phyloP scores from a whole-genome alignment of 2,113 vertebrate species.

The Hippocampus guttulatus region DNA sequence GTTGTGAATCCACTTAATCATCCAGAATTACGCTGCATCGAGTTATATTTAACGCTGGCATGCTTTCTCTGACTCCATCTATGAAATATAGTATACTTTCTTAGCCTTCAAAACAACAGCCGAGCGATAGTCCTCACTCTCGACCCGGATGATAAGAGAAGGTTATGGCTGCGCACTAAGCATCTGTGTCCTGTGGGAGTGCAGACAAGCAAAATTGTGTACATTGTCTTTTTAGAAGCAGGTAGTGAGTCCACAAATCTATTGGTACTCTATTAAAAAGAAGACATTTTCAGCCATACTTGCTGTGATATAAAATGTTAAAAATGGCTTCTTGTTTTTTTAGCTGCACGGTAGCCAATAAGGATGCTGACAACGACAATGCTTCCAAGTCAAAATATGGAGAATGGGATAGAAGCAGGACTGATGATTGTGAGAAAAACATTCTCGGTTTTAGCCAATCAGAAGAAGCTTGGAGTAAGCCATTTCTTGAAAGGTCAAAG shows the following conservation, averaged over 20 bases:
- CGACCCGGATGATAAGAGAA: not conserved
- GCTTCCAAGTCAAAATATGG: not conserved
- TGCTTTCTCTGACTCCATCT: not conserved
- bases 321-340: too few species aligned
- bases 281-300: not conserved
- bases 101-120: not conserved
- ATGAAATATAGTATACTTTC: not conserved
- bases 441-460: not conserved
- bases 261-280: not conserved
- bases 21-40: constrained; percentile 5
- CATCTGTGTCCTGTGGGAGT: not conserved
- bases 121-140: not conserved
- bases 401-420: not conserved
- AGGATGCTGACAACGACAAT: not conserved
- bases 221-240: not conserved
- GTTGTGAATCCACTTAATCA: constrained; percentile 12
- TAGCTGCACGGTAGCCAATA: too few species aligned
- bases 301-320: too few species aligned
- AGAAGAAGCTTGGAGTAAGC: not conserved
- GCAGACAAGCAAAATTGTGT: not conserved
- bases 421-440: not conserved
- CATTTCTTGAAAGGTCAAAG: not conserved
- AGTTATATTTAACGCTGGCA: constrained; percentile 10
- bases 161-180: not conserved
- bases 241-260: not conserved